A percentile compares a stretch with the other conserved stretches of the same genome.
Conservation (phyloP, 1,140 invertebrate genomes). For the Pachyrhynchus sulphureomaculatus region DNA sequence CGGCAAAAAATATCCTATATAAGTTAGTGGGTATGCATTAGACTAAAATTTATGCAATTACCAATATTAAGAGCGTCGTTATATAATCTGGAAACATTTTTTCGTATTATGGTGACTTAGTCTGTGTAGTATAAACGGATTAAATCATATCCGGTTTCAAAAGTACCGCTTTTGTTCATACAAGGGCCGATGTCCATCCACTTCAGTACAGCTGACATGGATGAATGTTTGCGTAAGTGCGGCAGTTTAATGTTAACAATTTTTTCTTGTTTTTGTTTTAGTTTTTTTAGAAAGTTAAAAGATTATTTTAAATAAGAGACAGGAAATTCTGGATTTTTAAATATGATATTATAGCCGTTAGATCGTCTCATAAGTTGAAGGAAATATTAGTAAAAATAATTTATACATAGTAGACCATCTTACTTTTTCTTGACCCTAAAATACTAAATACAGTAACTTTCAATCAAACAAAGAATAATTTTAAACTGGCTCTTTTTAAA, state of each 20-base stretch:
- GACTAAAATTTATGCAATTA: too few species aligned
- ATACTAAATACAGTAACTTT: too few species aligned
- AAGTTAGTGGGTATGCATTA: too few species aligned
- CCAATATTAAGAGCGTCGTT: too few species aligned
- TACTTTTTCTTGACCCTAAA: too few species aligned
- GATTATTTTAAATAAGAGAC: neutral
- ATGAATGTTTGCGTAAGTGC: constrained; percentile 10
- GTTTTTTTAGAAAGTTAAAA: neutral
- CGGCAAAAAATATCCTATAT: too few species aligned
- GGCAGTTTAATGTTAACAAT: constrained; percentile 7
- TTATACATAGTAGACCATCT: too few species aligned
- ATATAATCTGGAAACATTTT: neutral
- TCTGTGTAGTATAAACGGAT: constrained; percentile 12
- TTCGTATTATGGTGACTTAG: neutral
- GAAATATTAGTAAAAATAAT: too few species aligned
- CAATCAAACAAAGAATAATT: too few species aligned
- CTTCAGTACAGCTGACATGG: constrained; percentile 1
- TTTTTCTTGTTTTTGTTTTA: neutral
- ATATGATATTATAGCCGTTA: too few species aligned
- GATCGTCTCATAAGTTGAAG: too few species aligned
- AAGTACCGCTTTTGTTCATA: constrained; percentile 22
- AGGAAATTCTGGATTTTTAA: neutral
- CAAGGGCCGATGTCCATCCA: constrained; percentile 14
- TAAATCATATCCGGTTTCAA: constrained; percentile 29
- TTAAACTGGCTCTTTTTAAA: too few species aligned